Evolutionary conservation across 2,113 vertebrate species (phyloP).

Genomic region (Sialia sialis): DNA sequence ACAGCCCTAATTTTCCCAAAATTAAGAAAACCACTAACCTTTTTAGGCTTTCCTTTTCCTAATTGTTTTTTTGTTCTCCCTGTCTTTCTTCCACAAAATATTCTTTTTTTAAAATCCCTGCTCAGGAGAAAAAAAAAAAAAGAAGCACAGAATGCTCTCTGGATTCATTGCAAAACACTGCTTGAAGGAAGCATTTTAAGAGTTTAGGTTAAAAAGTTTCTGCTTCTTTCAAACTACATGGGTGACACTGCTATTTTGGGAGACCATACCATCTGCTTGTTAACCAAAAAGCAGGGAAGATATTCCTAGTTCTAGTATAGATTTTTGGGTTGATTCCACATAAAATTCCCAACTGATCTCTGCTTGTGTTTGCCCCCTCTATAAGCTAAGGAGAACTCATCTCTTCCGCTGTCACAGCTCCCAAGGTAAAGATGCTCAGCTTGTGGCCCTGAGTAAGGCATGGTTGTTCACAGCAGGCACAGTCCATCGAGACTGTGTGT

Average conservation of each 20-base stretch:
- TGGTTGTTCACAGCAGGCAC: neutral
- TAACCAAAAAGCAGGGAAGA: slow-evolving; percentile 46
- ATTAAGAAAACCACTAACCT: slow-evolving; percentile 40
- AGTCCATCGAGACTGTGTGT: accelerated
- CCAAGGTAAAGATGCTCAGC: neutral
- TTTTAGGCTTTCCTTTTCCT: slow-evolving; percentile 10
- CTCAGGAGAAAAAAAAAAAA: neutral
- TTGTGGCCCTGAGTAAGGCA: neutral
- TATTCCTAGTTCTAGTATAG: slow-evolving; percentile 26
- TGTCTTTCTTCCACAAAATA: neutral
- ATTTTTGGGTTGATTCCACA: slow-evolving; percentile 7
- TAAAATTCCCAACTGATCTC: neutral
- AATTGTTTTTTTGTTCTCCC: slow-evolving; percentile 6
- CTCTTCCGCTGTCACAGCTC: neutral
- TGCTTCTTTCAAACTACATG: slow-evolving; percentile 33
- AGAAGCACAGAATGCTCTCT: neutral
- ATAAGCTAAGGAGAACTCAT: neutral
- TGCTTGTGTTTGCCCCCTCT: neutral
- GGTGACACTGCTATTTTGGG: slow-evolving; percentile 49
- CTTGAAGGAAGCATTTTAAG: slow-evolving; percentile 7
- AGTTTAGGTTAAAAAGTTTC: slow-evolving; percentile 46
- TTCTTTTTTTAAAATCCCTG: neutral
- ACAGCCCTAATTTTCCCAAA: slow-evolving; percentile 26
- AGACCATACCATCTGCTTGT: slow-evolving; percentile 40
- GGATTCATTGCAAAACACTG: slow-evolving; percentile 13